Evolutionary conservation across 2,888 invertebrate genomes (phyloP).

Genomic region (Monopis laevigella): DNA sequence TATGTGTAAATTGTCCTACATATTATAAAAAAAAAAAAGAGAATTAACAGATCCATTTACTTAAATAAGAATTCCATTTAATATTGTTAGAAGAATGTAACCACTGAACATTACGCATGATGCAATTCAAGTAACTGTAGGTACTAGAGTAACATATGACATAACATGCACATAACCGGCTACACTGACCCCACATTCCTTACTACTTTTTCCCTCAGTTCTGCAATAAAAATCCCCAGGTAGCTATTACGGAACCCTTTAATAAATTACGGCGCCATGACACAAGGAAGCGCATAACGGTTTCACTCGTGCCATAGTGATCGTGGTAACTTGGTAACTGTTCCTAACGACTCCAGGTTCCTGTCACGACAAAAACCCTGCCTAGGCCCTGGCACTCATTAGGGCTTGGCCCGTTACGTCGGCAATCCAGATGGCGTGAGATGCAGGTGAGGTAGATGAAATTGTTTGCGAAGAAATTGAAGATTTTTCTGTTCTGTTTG

Average conservation of each 20-base stretch:
- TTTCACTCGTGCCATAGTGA: slow-evolving; percentile 9
- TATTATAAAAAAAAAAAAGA: no score
- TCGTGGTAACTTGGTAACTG: slow-evolving; percentile 14
- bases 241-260: slow-evolving; percentile 4
- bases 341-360: slow-evolving; percentile 10
- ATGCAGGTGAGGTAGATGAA: not conserved
- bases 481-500: no score
- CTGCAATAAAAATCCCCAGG: not conserved
- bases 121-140: no score
- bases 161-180: no score
- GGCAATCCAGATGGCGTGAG: not conserved
- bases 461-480: not conserved
- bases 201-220: not conserved
- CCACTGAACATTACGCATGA: no score
- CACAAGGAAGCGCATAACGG: slow-evolving; percentile 9
- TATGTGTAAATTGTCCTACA: no score
- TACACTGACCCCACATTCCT: not conserved
- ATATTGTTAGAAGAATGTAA: no score
- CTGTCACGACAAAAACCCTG: slow-evolving; percentile 8
- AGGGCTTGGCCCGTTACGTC: slow-evolving; percentile 3
- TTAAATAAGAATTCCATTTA: no score
- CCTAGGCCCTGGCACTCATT: slow-evolving; percentile 4
- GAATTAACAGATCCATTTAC: no score
- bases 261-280: slow-evolving; percentile 2
- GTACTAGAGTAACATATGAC: no score